Evolutionary conservation across 2,113 vertebrate species (phyloP), one percentile per base, ranked within the genome.

Genomic region (Mirounga angustirostris): DNA sequence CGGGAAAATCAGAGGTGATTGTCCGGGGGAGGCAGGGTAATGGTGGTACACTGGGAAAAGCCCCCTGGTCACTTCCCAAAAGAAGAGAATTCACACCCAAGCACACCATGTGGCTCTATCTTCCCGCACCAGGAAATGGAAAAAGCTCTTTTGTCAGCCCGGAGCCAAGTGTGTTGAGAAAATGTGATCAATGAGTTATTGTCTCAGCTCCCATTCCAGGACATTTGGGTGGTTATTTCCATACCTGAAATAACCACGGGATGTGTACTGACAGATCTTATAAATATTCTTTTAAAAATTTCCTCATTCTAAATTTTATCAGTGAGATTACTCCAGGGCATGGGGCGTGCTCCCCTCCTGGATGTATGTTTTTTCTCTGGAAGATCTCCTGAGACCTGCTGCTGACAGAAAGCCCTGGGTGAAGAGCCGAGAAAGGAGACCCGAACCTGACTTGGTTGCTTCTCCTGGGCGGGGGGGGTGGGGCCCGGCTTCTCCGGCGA

Each of bases 61-160:
- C 22, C 26, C 21, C 21, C 59, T 0, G 1, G 1, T 61, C 1
- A 7, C 24, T 8, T 61, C 28, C n/a, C 33, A 14, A 43, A 63
- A 87, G 50, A 54, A 18, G 8, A 59, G 61, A 69, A 69, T 7
- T 79, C 36, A 46, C 19, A n/a, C 15, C 26, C 36, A 22, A n/a
- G 28, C 0, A 0, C 10, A 2, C 58, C 81, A 24, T 1, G 3
- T 4, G 18, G 65, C 11, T 26, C 18, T 24, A 10, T 14, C 8
- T 71, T 69, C 19, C 13, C 8, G 0, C 18, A 11, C 4, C 3
- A 22, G 36, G 71, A 61, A 7, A 14, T 0, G 28, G 40, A 33
- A 76, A 65, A 61, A 19, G 24, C 21, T 13, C 24, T 73, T 26
- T 54, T 15, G 67, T 30, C 24, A 0, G 5, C 33, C 2, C 2